Conservation (phyloP, 2,113 vertebrate species). For the Varanus salvator region DNA sequence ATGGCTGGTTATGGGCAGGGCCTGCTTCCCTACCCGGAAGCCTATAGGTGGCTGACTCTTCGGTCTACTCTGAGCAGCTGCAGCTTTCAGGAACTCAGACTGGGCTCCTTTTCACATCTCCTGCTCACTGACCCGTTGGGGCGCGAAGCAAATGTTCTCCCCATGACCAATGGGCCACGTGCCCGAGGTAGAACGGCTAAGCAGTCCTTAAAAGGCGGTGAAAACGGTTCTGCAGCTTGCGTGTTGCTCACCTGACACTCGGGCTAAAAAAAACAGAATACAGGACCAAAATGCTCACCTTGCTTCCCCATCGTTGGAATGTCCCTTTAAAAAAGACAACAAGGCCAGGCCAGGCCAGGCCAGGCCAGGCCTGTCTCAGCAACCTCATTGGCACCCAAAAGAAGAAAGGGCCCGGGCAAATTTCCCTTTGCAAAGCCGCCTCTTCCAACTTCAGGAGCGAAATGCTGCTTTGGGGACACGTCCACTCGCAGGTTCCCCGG, state of each 20-base stretch:
- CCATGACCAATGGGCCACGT: too few species aligned
- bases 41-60: too few species aligned
- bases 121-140: too few species aligned
- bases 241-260: not conserved
- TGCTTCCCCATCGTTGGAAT: conserved; percentile 1
- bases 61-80: too few species aligned
- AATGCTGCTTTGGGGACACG: not conserved
- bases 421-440: not conserved
- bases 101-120: too few species aligned
- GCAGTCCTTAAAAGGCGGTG: not conserved
- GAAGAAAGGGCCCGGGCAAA: not conserved
- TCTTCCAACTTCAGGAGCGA: not conserved
- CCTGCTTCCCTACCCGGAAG: too few species aligned
- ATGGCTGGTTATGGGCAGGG: too few species aligned
- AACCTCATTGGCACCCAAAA: not conserved
- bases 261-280: too few species aligned
- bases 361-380: not conserved
- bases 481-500: not conserved
- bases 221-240: not conserved
- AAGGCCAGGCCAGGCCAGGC: too few species aligned
- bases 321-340: not conserved
- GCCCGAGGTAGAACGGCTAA: too few species aligned
- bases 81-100: too few species aligned
- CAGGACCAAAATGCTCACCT: not conserved
- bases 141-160: too few species aligned